Evolutionary conservation across 2,797 vertebrate genomes (phyloP).

Genomic region (Crax fasciolata): DNA sequence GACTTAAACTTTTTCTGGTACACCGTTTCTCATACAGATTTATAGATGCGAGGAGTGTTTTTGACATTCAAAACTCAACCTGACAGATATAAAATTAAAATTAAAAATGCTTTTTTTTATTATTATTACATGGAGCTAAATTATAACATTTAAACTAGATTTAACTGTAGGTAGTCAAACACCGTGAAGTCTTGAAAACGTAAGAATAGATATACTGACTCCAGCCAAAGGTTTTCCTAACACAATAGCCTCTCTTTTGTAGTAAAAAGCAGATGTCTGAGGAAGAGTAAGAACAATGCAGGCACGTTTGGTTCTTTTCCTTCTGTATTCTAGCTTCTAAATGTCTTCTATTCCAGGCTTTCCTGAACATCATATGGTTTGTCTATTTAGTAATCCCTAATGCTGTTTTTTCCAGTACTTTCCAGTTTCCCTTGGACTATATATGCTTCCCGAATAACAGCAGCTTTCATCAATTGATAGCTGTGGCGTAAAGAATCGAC

Average conservation of each 20-base stretch:
- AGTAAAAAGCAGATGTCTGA: constrained; percentile 21
- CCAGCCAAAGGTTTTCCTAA: background rate
- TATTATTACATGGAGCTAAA: background rate
- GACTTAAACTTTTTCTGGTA: background rate
- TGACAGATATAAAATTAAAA: background rate
- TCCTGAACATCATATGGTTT: constrained; percentile 48
- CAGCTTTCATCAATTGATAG: background rate
- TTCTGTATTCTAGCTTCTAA: constrained; percentile 4
- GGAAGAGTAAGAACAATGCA: constrained; percentile 36
- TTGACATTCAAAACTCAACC: background rate
- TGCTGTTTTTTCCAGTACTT: constrained; percentile 28
- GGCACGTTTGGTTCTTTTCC: background rate
- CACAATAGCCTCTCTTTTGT: background rate
- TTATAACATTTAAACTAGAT: background rate
- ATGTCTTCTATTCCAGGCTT: constrained; percentile 45
- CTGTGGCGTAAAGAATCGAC: background rate
- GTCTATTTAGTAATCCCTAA: background rate
- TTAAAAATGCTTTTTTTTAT: background rate
- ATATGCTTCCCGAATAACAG: background rate
- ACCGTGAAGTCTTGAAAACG: background rate
- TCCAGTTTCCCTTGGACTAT: background rate
- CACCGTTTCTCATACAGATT: background rate
- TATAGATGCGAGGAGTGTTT: background rate
- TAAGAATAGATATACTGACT: background rate
- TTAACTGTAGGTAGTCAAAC: background rate